Evolutionary conservation across 2,888 invertebrate species (phyloP).

Genomic region (Apoda limacodes): DNA sequence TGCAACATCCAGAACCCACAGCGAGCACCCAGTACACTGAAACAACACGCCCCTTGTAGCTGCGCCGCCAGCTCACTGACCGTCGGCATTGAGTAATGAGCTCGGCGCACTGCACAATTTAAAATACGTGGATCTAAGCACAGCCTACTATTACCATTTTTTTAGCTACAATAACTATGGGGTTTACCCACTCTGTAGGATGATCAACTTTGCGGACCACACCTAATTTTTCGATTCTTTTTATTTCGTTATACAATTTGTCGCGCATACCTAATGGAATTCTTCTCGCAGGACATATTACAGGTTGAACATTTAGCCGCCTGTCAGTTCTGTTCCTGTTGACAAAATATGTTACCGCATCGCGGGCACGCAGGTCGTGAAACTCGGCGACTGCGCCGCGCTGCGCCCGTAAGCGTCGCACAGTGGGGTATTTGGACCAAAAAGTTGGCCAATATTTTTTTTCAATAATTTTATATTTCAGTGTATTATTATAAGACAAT

Average conservation of each 20-base stretch:
- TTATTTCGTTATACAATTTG: conserved; percentile 12
- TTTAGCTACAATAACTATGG: conserved; percentile 21
- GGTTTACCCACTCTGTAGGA: conserved; percentile 19
- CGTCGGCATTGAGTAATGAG: conserved; percentile 16
- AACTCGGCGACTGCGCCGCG: too few species aligned
- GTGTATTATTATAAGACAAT: too few species aligned
- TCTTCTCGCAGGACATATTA: too few species aligned
- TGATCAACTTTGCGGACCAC: conserved; percentile 16
- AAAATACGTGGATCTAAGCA: conserved; percentile 18
- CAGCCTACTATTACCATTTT: conserved; percentile 15
- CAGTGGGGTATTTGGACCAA: too few species aligned
- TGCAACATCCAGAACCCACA: conserved; percentile 11
- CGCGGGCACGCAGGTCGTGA: too few species aligned
- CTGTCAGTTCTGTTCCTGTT: too few species aligned
- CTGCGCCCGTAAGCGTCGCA: too few species aligned
- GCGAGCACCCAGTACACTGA: conserved; percentile 11
- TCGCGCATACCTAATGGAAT: conserved; percentile 20
- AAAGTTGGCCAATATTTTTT: too few species aligned
- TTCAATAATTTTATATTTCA: too few species aligned
- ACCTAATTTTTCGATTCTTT: conserved; percentile 12
- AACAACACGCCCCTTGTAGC: conserved; percentile 9
- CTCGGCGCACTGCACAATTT: conserved; percentile 16
- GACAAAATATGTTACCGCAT: too few species aligned
- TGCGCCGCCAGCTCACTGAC: conserved; percentile 11
- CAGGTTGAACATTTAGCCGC: conserved; percentile 7